Evolutionary conservation across 1,140 invertebrate genomes (phyloP), one percentile per base, ranked within the genome.

Genomic region (Temnothorax longispinosus): DNA sequence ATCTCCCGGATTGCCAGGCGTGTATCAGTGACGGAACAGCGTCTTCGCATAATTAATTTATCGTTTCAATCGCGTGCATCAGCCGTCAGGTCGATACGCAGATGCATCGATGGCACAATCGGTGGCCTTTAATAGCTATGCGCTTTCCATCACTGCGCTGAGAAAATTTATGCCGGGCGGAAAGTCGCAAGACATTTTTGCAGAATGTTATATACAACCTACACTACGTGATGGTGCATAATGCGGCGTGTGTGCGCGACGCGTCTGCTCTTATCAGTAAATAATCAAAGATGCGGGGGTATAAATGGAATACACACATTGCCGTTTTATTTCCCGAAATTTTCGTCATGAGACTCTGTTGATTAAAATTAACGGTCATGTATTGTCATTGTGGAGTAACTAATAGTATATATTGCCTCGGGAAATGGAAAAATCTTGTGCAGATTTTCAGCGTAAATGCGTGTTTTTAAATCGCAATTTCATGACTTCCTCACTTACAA

Each of bases 21-120:
- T 76, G 44, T 76, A 76, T 85, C 72, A n/a, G 69, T 18, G 41
- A 84, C 71, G 50, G 60, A 77, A 85, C 69, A 54, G 50, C 54
- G 32, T 44, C 47, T 50, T 47, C 35, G 38, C 38, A 86, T 89
- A 56, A 86, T 89, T 89, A 88, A 89, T 88, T 89, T 88, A 89
- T 85, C 67, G 54, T 47, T 74, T 52, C 80, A 3, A 71, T 72
- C 71, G 21, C n/a, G 72, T 38, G 35, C 38, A 41, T 74, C 52
- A 58, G 64, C 32, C 62, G 77, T 50, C 52, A 52, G 18, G 56
- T 80, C 76, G 52, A 38, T 54, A 69, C 60, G 77, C 13, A 60
- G 41, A 41, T 56, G 11, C 50, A 72, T 75, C 41, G 69, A 69
- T 47, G 65, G 52, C 27, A 50, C 41, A 50, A 75, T 89, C 64